Conservation (phyloP, 2,888 invertebrate species). For the Cataglyphis livida region DNA sequence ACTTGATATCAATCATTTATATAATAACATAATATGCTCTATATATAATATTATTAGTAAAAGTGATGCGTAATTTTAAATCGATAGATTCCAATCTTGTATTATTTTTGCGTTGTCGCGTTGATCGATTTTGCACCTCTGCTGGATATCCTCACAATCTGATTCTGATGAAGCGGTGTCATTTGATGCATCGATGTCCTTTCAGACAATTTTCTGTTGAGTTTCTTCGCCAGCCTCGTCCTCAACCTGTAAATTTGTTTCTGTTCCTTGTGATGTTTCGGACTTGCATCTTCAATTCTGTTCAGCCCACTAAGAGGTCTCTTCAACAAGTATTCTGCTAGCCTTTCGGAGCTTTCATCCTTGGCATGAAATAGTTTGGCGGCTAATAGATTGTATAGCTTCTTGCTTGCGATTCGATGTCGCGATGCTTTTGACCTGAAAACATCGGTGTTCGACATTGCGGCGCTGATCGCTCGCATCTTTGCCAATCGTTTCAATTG, state of each 20-base stretch:
- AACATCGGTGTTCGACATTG: slow-evolving; percentile 7
- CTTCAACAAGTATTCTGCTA: neutral
- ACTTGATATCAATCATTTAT: neutral
- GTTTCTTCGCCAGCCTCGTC: neutral
- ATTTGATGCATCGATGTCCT: neutral
- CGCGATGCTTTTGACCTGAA: neutral
- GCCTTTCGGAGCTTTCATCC: neutral
- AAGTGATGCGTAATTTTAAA: slow-evolving; percentile 23
- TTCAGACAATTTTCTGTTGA: neutral
- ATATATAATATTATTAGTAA: neutral
- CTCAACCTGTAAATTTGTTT: neutral
- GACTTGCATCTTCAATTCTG: neutral
- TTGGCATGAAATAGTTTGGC: neutral
- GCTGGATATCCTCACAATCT: slow-evolving; percentile 29
- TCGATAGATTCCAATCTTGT: neutral
- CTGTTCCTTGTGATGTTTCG: neutral
- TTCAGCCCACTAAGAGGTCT: neutral
- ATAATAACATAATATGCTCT: slow-evolving; percentile 16
- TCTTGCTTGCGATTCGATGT: slow-evolving; percentile 22
- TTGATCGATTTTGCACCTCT: neutral
- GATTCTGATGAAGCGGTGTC: neutral
- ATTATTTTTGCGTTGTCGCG: neutral
- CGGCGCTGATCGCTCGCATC: slow-evolving; percentile 54
- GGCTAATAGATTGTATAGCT: slow-evolving; percentile 10
- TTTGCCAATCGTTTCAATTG: slow-evolving; percentile 63